Evolutionary conservation across 1,140 invertebrate species (phyloP).

Genomic region (Tigriopus japonicus): DNA sequence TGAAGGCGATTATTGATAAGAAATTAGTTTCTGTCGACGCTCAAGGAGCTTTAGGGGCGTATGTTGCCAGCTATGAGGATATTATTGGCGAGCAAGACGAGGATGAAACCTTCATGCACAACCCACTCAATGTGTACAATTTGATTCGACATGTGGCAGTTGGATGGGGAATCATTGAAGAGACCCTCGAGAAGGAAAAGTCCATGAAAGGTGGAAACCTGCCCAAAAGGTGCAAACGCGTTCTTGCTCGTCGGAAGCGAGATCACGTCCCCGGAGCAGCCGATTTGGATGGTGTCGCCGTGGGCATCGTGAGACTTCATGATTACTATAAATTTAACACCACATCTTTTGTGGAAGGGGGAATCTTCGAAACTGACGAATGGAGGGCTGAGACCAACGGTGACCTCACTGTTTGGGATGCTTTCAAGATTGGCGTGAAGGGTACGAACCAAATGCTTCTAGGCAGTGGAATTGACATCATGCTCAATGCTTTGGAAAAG

Average conservation of each 20-base stretch:
- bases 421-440: slow-evolving; percentile 13
- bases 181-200: slow-evolving; percentile 1
- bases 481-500: slow-evolving; percentile 5
- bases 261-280: slow-evolving; percentile 28
- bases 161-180: slow-evolving; percentile 6
- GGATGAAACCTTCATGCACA: slow-evolving; percentile 2
- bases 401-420: slow-evolving; percentile 10
- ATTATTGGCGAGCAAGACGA: slow-evolving; percentile 7
- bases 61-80: slow-evolving; percentile 8
- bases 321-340: slow-evolving; percentile 36
- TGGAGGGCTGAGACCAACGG: background rate
- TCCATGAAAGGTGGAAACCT: background rate
- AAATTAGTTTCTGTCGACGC: background rate
- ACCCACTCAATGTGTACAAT: slow-evolving; percentile 11
- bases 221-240: background rate
- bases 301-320: slow-evolving; percentile 34
- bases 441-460: slow-evolving; percentile 6
- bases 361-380: background rate
- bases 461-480: slow-evolving; percentile 8
- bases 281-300: slow-evolving; percentile 34
- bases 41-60: background rate
- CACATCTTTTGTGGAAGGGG: slow-evolving; percentile 15
- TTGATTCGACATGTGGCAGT: slow-evolving; percentile 10
- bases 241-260: background rate
- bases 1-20: slow-evolving; percentile 5